Base-by-base conservation (phyloP, 2,888 invertebrate genomes). In the Meta bourneti region DNA sequence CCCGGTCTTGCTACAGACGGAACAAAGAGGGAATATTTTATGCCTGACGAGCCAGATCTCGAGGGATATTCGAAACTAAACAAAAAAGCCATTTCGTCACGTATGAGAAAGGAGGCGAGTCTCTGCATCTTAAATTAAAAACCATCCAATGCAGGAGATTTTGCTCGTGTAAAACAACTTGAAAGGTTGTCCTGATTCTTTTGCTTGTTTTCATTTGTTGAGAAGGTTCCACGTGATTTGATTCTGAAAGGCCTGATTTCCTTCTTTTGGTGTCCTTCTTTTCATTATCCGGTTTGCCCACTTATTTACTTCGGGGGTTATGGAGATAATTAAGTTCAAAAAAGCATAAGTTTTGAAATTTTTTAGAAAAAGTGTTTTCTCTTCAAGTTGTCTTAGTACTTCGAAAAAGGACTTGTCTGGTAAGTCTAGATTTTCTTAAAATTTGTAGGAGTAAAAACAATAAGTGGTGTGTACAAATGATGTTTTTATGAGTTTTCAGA, bases 1-100 rank as follows among this genome's bases (percentile, higher is more conserved):
- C 52, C 51, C 52, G 19, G n/a, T 78, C 78, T 78, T 52, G 16
- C 49, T 75, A n/a, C 4, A n/a, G 78, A 19, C 5, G 8, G n/a
- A 77, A 78, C 52, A 16, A 61, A 84, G 34, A 54, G 34, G 19
- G 84, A 84, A 84, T 84, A 75, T 84, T 84, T 84, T 84, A 84
- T 84, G 84, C 52, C 13, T 84, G n/a, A 48, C 7, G 34, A 75
- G 72, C 8, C 34, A 61, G 49, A n/a, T 75, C 84, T 61, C 61
- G 7, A 0, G 84, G 61, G 84, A 75, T 61, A 16, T 74, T n/a
- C 7, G n/a, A 54, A 84, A 54, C 7, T 13, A 11, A n/a, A 75
- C 74, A 84, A 52, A 75, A 75, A 20, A 72, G 34, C 52, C 71
- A n/a, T 72, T 61, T 61, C 61, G 79, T 20, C 61, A 61, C 34